A percentile compares a stretch with the other conserved stretches of the same genome.
Evolutionary conservation across 2,797 vertebrate species (phyloP).

Genomic region (Typhlichthys eigenmanni): DNA sequence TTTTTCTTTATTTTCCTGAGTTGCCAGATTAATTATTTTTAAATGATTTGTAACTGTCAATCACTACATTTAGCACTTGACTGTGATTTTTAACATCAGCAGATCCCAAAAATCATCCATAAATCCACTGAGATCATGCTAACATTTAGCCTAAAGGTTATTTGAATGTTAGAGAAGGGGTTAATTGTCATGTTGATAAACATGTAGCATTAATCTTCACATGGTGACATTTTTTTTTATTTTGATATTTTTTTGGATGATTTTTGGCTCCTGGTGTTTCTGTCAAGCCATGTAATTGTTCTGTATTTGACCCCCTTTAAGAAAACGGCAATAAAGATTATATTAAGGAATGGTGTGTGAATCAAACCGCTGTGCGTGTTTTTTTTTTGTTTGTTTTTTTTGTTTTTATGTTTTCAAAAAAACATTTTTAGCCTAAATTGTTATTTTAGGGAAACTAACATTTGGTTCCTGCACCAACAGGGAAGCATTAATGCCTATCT

Average conservation of each 20-base stretch:
- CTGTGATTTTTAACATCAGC: slow-evolving; percentile 80
- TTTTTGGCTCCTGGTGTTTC: not conserved
- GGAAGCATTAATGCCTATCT: too few relatives aligned
- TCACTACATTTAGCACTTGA: slow-evolving; percentile 97
- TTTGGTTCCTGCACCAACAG: too few relatives aligned
- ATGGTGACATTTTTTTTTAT: slow-evolving; percentile 76
- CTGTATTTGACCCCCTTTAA: slow-evolving; percentile 85
- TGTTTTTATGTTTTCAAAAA: not conserved
- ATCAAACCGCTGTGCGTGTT: slow-evolving; percentile 34
- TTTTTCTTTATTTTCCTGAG: slow-evolving; percentile 78
- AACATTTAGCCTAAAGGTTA: too few relatives aligned
- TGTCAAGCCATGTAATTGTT: slow-evolving; percentile 85
- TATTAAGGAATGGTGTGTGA: slow-evolving; percentile 70
- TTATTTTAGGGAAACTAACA: too few relatives aligned
- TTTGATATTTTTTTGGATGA: slow-evolving; percentile 56
- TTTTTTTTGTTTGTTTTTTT: slow-evolving; percentile 2
- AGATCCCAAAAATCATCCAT: slow-evolving; percentile 56
- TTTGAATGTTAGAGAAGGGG: too few relatives aligned
- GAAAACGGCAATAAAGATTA: slow-evolving; percentile 92
- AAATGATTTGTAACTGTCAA: slow-evolving; percentile 78
- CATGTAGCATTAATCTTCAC: too few relatives aligned
- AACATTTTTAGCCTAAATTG: too few relatives aligned
- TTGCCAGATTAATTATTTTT: slow-evolving; percentile 72
- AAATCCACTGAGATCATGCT: not conserved
- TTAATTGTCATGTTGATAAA: too few relatives aligned